Percentiles rank a stretch among this genome's conserved stretches.
phyloP scores from a whole-genome alignment of 2,797 vertebrate species.

The Nasua narica region DNA sequence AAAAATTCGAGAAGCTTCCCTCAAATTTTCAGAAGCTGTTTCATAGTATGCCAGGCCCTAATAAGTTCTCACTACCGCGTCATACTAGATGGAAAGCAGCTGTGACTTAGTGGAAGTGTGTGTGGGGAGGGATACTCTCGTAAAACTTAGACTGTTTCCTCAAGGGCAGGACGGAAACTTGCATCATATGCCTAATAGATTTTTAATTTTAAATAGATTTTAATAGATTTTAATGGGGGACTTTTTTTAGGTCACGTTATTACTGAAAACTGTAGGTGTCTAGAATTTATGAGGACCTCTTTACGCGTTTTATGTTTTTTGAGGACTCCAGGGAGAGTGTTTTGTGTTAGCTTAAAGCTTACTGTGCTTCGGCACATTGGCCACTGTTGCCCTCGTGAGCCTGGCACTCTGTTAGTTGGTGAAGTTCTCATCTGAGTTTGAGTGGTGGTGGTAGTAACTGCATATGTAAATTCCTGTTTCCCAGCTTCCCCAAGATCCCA shows the following conservation, averaged over 20 bases:
- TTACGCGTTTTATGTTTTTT: neutral
- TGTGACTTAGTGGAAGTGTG: neutral
- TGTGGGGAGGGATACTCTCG: neutral
- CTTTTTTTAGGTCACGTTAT: neutral
- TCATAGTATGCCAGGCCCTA: neutral
- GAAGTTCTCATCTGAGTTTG: neutral
- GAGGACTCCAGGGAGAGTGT: neutral
- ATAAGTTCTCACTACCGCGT: neutral
- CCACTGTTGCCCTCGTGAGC: neutral
- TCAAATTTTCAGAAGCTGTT: neutral
- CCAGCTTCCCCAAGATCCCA: neutral
- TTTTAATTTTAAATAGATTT: no score
- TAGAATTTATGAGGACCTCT: neutral
- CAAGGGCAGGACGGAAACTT: neutral
- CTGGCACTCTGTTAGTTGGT: neutral
- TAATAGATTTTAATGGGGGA: neutral
- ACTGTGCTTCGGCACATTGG: neutral
- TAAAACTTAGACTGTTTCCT: neutral
- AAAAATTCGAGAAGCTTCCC: neutral
- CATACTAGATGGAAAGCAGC: neutral
- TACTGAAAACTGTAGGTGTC: neutral
- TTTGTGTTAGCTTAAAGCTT: neutral
- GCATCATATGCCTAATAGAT: neutral
- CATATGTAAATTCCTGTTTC: neutral
- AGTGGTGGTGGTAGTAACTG: no score